Base-by-base conservation (phyloP, 2,113 vertebrate species). In the Osmerus mordax region DNA sequence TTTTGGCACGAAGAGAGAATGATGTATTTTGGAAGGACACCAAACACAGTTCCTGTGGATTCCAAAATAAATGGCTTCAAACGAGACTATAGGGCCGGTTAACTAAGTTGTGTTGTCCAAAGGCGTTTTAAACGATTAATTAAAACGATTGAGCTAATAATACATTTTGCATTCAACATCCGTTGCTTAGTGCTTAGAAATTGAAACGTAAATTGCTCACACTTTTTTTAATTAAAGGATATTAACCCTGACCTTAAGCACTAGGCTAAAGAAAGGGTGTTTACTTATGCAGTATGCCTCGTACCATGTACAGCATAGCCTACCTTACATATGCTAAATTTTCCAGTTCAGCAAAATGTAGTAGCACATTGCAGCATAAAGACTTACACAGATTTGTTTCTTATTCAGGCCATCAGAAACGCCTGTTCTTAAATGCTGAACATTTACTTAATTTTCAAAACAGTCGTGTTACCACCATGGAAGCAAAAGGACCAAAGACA, bases 381-480 rank as follows among this genome's bases (percentile, higher is more conserved):
- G 79, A 65, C 75, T 77, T 77, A 82, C 83, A 80, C 86, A 87
- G 67, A 86, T 82, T 83, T 86, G 81, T 75, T 83, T 73, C 88
- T 88, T 87, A 85, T 88, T 84, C 83, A 82, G 82, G 87, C 73
- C 80, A 80, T 83, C 69, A 71, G 76, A 65, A 80, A 79, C 78
- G 78, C 0, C 62, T 7, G 25, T 16, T 36, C 32, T 8, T 19
- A 60, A 60, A 60, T n/a, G 5, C 54, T 56, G 54, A 62, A 32
- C 28, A 15, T 29, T 63, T 7, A 5, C 15, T 64, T 8, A 32
- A 18, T 16, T 1, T 32, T 60, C 21, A 23, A 12, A 60, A 36
- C 61, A 7, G 14, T 64, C 32, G 15, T 18, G 54, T 56, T n/a
- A 32, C 18, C 25, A 18, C 4, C 28, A 47, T 47, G 7, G 9